phyloP scores from a whole-genome alignment of 2,888 invertebrate genomes.

The Lasioglossum pauxillum region DNA sequence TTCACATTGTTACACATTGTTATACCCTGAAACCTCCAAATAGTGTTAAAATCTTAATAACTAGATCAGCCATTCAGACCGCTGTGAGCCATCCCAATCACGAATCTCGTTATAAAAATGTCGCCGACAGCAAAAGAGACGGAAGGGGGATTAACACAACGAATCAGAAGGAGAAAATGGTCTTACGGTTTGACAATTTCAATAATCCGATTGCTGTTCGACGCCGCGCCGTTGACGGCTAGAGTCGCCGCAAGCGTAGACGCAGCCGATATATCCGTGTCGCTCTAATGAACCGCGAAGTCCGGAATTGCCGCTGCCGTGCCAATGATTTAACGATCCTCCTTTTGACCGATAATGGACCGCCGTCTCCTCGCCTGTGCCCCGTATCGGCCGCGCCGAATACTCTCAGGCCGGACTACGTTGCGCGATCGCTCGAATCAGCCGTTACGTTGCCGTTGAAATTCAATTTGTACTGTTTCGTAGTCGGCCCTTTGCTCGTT shows the following conservation, averaged over 20 bases:
- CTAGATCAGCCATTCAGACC: too few relatives aligned
- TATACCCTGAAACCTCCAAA: too few relatives aligned
- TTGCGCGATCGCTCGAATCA: conserved; percentile 73
- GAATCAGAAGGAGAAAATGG: conserved; percentile 23
- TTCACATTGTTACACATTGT: too few relatives aligned
- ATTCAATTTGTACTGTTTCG: conserved; percentile 77
- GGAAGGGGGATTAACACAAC: background rate
- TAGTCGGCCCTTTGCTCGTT: conserved; percentile 70
- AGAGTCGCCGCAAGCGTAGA: background rate
- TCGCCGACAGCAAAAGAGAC: background rate
- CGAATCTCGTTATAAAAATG: background rate
- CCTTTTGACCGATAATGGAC: conserved; percentile 65
- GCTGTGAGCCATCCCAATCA: background rate
- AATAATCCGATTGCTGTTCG: conserved; percentile 47
- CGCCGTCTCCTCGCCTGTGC: conserved; percentile 33
- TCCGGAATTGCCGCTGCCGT: conserved; percentile 61
- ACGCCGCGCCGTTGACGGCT: conserved; percentile 12
- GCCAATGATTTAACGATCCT: conserved; percentile 73
- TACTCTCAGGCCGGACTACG: conserved; percentile 21
- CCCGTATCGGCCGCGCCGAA: background rate
- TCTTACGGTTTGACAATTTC: conserved; percentile 17
- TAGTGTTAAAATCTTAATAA: too few relatives aligned
- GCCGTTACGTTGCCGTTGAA: conserved; percentile 72
- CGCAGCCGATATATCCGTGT: conserved; percentile 43
- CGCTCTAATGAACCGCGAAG: conserved; percentile 68